A percentile compares a stretch with the other conserved stretches of the same genome.
Evolutionary conservation across 2,888 invertebrate species (phyloP).

Genomic region (Idaea dimidiata): DNA sequence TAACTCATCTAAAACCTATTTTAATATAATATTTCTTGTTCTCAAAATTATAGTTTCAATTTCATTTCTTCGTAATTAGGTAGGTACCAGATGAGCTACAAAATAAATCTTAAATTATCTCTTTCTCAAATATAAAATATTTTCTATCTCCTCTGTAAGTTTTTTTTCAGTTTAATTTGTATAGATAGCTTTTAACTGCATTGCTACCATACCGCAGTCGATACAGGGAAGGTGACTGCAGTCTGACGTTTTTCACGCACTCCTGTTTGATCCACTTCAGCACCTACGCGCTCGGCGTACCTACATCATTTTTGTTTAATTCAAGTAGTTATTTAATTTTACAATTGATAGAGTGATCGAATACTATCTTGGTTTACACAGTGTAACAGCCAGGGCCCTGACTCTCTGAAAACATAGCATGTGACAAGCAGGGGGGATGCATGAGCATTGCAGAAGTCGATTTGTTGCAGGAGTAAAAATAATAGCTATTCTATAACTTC

Average conservation of each 20-base stretch:
- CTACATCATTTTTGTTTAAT: background rate
- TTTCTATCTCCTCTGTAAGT: background rate
- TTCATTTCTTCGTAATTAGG: background rate
- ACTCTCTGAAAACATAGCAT: too few relatives aligned
- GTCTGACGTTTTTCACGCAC: constrained; percentile 35
- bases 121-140: background rate
- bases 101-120: background rate
- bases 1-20: too few relatives aligned
- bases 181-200: constrained; percentile 72
- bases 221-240: constrained; percentile 42
- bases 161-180: constrained; percentile 75
- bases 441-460: too few relatives aligned
- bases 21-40: background rate
- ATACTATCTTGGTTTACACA: too few relatives aligned
- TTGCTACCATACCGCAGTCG: constrained; percentile 70
- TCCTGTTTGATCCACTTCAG: constrained; percentile 13
- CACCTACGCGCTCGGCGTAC: background rate
- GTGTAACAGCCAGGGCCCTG: too few relatives aligned
- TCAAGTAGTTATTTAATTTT: background rate
- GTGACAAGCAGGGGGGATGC: too few relatives aligned
- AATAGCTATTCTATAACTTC: too few relatives aligned
- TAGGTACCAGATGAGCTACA: background rate
- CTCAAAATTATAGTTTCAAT: background rate
- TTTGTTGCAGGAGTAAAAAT: too few relatives aligned
- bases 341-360: too few relatives aligned